Evolutionary conservation across 2,113 vertebrate genomes (phyloP).

Genomic region (Verasper variegatus): DNA sequence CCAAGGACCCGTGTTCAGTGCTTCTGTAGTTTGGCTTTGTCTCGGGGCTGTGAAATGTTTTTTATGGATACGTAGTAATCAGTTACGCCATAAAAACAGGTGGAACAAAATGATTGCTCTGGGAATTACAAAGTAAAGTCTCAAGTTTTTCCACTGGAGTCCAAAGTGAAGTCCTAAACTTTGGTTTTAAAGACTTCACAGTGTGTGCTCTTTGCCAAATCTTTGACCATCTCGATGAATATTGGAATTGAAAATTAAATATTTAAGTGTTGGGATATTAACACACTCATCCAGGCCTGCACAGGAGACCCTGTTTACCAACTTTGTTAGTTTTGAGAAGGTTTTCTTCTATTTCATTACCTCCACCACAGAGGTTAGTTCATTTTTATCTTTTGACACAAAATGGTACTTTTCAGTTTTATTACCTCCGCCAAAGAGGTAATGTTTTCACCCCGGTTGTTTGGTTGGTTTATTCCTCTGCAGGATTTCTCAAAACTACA

Average conservation of each 20-base stretch:
- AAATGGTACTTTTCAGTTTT: background rate
- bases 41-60: constrained; percentile 11
- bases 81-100: constrained; percentile 15
- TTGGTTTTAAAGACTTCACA: background rate
- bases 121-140: background rate
- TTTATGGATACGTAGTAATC: constrained; percentile 4
- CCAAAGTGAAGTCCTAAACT: background rate
- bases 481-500: too few relatives aligned
- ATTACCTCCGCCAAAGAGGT: too few relatives aligned
- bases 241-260: background rate
- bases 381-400: too few relatives aligned
- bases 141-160: background rate
- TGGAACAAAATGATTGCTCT: constrained; percentile 20
- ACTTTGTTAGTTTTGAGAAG: background rate
- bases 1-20: constrained; percentile 11
- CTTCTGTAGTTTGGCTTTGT: constrained; percentile 15
- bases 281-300: background rate
- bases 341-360: too few relatives aligned
- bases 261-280: background rate
- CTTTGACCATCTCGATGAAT: background rate
- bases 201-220: background rate
- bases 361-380: too few relatives aligned
- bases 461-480: too few relatives aligned
- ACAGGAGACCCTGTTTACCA: background rate
- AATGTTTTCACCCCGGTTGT: too few relatives aligned